These are phyloP conservation scores for Latrodectus geometricus DNA, from an alignment of 1,140 invertebrate species.

Conservation along the genomic window DNA sequence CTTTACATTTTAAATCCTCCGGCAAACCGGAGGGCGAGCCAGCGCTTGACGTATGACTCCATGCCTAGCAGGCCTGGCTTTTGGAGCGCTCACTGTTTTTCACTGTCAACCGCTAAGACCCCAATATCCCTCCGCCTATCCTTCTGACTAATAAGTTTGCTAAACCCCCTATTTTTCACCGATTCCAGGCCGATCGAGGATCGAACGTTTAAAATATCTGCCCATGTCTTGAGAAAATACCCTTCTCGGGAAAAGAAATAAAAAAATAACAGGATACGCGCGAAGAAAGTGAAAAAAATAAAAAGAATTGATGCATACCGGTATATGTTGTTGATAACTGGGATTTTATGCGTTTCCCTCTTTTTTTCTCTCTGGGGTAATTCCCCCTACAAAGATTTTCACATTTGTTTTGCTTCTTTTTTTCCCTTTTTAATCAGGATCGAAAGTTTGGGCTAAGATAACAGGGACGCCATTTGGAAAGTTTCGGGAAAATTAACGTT, in stretches of 20 bases:
- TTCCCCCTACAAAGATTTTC: conserved; percentile 47
- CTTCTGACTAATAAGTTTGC: conserved; percentile 59
- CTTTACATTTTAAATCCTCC: conserved; percentile 61
- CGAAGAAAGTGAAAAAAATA: background rate
- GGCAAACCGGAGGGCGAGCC: conserved; percentile 30
- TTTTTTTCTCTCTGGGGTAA: conserved; percentile 38
- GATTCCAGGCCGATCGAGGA: conserved; percentile 16
- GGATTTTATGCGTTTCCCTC: conserved; percentile 19
- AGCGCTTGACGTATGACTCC: conserved; percentile 50
- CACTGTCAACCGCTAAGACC: conserved; percentile 58
- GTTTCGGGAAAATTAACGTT: conserved; percentile 48
- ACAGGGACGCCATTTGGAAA: conserved; percentile 52
- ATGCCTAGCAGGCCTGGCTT: background rate
- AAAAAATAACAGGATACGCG: background rate
- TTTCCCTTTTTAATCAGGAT: conserved; percentile 53
- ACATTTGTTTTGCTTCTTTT: conserved; percentile 24
- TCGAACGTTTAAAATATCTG: conserved; percentile 61
- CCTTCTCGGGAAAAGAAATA: background rate
- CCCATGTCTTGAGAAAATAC: conserved; percentile 7
- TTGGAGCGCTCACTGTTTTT: conserved; percentile 34
- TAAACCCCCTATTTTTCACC: conserved; percentile 61
- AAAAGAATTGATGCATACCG: conserved; percentile 44
- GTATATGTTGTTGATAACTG: conserved; percentile 56
- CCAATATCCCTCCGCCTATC: conserved; percentile 26
- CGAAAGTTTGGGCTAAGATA: conserved; percentile 54